Conservation (phyloP, 1,140 invertebrate species). For the Dysdera silvatica region DNA sequence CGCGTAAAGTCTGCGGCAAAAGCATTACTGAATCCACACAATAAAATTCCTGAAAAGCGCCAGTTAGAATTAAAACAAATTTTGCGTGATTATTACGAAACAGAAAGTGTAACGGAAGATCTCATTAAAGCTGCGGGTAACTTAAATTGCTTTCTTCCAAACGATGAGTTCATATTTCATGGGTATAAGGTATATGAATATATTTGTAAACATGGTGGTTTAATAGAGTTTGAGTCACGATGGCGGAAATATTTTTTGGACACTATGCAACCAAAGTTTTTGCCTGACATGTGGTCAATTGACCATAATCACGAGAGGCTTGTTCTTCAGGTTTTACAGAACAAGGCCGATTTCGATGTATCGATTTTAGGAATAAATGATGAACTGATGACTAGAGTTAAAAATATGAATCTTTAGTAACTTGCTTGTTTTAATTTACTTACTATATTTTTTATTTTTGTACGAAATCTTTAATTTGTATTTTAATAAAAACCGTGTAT, state of each 20-base stretch:
- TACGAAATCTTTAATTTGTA: too few species aligned
- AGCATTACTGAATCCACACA: slow-evolving; percentile 50
- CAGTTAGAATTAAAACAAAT: slow-evolving; percentile 43
- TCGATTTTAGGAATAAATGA: slow-evolving; percentile 15
- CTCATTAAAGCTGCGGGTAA: slow-evolving; percentile 38
- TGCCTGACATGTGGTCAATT: slow-evolving; percentile 68
- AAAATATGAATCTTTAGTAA: background rate
- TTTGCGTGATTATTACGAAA: slow-evolving; percentile 40
- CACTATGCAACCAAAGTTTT: slow-evolving; percentile 60
- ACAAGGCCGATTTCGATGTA: slow-evolving; percentile 22
- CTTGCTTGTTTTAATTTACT: too few species aligned
- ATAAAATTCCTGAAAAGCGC: slow-evolving; percentile 50
- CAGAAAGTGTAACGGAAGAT: slow-evolving; percentile 38
- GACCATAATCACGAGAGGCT: slow-evolving; percentile 49
- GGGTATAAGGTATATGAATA: slow-evolving; percentile 59
- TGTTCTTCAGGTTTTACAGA: too few species aligned
- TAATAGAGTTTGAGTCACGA: slow-evolving; percentile 59
- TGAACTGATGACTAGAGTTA: slow-evolving; percentile 3
- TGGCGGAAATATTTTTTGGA: slow-evolving; percentile 71
- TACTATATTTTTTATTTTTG: too few species aligned
- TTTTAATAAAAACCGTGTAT: too few species aligned
- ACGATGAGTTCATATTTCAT: slow-evolving; percentile 54
- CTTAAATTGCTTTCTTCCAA: slow-evolving; percentile 45
- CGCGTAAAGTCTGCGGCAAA: slow-evolving; percentile 58
- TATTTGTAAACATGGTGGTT: slow-evolving; percentile 51